Evolutionary conservation across 2,113 vertebrate genomes (phyloP).

Genomic region (Mesitornis unicolor): DNA sequence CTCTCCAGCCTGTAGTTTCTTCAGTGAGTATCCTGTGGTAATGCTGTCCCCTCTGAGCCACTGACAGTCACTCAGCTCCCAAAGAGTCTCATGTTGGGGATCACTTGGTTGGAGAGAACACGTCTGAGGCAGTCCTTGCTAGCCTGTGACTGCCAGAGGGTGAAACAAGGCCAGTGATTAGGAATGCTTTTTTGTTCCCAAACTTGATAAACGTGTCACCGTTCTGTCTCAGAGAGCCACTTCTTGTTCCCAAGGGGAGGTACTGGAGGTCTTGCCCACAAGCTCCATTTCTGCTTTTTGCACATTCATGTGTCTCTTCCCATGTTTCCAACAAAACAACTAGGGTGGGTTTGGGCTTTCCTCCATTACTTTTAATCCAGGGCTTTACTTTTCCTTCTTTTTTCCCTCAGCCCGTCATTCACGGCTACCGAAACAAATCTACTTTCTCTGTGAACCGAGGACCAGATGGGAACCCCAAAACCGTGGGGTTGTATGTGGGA

Average conservation of each 20-base stretch:
- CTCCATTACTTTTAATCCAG: not conserved
- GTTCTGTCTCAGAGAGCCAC: not conserved
- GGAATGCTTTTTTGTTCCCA: not conserved
- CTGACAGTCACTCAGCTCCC: fast-evolving
- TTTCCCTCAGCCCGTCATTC: slow-evolving; percentile 64
- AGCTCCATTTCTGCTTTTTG: not conserved
- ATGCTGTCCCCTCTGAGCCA: not conserved
- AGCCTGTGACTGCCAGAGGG: not conserved
- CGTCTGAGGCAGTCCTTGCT: not conserved
- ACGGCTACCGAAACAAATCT: slow-evolving; percentile 86
- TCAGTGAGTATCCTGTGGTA: slow-evolving; percentile 57
- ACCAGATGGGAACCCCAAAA: slow-evolving; percentile 84
- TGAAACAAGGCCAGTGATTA: not conserved
- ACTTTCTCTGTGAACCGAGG: slow-evolving; percentile 86
- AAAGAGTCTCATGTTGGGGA: not conserved
- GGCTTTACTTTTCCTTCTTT: not conserved
- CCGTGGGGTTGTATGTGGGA: slow-evolving; percentile 81
- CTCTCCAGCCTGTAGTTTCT: slow-evolving; percentile 74
- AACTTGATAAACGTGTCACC: not conserved
- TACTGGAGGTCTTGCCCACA: not conserved
- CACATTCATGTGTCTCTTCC: not conserved
- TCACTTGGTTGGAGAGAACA: not conserved
- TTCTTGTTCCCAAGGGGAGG: not conserved
- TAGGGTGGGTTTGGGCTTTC: not conserved
- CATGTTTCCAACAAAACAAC: not conserved